Percentiles rank a stretch among this genome's conserved stretches.
These are phyloP conservation scores for Cheilosia soror DNA, from an alignment of 2,888 invertebrate genomes.

Conservation along the genomic window DNA sequence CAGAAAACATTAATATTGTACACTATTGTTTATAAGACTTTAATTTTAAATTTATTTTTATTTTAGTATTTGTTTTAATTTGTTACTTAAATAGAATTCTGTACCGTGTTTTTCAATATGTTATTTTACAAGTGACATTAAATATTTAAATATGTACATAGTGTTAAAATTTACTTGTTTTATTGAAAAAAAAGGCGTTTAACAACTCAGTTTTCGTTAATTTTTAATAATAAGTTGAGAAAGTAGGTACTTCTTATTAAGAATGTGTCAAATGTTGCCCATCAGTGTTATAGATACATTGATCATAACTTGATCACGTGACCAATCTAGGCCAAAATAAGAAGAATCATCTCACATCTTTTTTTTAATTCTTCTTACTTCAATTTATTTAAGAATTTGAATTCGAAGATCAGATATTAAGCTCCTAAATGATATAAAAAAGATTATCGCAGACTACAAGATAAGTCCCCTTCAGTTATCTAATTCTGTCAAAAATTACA, in stretches of 20 bases:
- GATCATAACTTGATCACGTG: too few relatives aligned
- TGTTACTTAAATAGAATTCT: background rate
- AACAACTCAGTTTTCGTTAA: background rate
- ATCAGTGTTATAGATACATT: too few relatives aligned
- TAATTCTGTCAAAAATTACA: conserved; percentile 6
- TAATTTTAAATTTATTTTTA: conserved; percentile 3
- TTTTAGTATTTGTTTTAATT: conserved; percentile 15
- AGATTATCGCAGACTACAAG: conserved; percentile 12
- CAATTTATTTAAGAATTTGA: too few relatives aligned
- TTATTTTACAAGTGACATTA: conserved; percentile 47
- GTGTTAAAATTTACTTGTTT: conserved; percentile 19
- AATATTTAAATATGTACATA: conserved; percentile 54
- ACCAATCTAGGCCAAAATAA: too few relatives aligned
- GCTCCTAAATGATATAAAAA: background rate
- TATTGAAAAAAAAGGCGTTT: background rate
- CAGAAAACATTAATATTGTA: conserved; percentile 17
- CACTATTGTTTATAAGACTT: background rate
- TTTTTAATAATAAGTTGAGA: too few relatives aligned
- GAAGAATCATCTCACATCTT: too few relatives aligned
- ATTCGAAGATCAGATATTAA: background rate
- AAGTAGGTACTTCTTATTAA: too few relatives aligned
- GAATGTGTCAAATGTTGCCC: too few relatives aligned
- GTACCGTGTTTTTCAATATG: conserved; percentile 11
- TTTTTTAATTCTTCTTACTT: too few relatives aligned
- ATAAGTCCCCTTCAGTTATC: conserved; percentile 13